Conservation (phyloP, 2,888 invertebrate genomes). For the Apocheima hispidaria region DNA sequence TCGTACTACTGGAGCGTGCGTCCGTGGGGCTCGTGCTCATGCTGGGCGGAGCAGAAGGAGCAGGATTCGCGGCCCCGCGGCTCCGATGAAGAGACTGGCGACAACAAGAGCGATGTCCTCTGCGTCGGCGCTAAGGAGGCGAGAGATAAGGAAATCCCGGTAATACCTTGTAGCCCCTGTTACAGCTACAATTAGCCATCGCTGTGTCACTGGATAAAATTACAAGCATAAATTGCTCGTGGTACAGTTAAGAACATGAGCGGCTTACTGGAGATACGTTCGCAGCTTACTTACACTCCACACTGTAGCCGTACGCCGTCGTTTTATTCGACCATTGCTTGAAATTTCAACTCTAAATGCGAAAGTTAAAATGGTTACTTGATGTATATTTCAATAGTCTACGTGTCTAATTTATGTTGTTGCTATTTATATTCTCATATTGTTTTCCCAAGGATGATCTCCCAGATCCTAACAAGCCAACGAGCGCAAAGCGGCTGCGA, state of each 20-base stretch:
- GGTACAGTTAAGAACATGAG: too few species aligned
- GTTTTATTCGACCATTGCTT: too few species aligned
- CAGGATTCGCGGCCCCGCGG: slow-evolving; percentile 13
- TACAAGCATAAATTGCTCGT: too few species aligned
- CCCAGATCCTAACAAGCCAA: neutral
- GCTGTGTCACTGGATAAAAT: too few species aligned
- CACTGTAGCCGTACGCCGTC: too few species aligned
- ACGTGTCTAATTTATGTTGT: too few species aligned
- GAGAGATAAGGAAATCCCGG: slow-evolving; percentile 5
- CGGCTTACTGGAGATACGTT: too few species aligned
- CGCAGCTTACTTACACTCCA: too few species aligned
- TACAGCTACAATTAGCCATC: neutral
- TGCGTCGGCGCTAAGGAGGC: slow-evolving; percentile 53
- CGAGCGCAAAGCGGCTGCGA: slow-evolving; percentile 34
- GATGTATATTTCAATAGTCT: too few species aligned
- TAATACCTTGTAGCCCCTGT: neutral
- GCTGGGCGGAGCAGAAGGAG: slow-evolving; percentile 47
- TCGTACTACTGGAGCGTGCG: slow-evolving; percentile 70
- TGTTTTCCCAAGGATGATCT: neutral
- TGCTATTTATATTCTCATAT: too few species aligned
- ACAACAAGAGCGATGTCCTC: slow-evolving; percentile 38
- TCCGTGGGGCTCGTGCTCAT: slow-evolving; percentile 64
- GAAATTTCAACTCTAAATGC: too few species aligned
- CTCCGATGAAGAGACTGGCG: neutral
- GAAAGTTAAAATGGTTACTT: too few species aligned